Base-by-base conservation (phyloP, 1,140 invertebrate species). In the Zaprionus gabonicus region DNA sequence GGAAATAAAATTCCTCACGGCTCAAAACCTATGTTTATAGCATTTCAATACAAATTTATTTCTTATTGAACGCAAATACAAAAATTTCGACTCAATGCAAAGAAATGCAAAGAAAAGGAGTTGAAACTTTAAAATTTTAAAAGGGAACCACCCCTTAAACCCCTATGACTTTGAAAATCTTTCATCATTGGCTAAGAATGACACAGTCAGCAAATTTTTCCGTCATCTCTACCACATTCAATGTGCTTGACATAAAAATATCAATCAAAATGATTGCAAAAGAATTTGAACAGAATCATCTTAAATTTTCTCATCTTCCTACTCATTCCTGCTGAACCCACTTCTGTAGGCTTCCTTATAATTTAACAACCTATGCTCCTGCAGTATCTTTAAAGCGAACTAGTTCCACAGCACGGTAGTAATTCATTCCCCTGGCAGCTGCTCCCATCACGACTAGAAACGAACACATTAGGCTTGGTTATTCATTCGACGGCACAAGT, bases 391-490 rank as follows among this genome's bases (percentile, higher is more conserved):
- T 27, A 56, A 51, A 34, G 10, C 10, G 28, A 23, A 10, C 17
- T 23, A 51, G 17, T 6, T 17, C 10, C 20, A 15, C 13, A 31
- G n/a, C 13, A 41, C 15, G 31, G 15, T 27, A 15, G 15, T 31
- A 66, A 69, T 58, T 55, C 13, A 55, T 46, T 51, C 55, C 41
- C 56, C n/a, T 10, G 28, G 20, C 41, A 51, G 15, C n/a, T 51
- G 31, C 12, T 56, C 0, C 28, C 31, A 58, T 25, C 17, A 3
- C 25, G 25, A 38, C 1, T 17, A 25, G 53, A 36, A 28, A 31
- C n/a, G 64, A 44, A 23, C 15, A 31, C 5, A 56, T 67, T 56
- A 15, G 15, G 17, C 41, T 17, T 9, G 27, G 10, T 57, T 67
- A 44, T 38, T 46, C 51, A 36, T 49, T 57, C 55, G 31, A 31